These are phyloP conservation scores for Lampris megalopsis DNA, from an alignment of 2,113 vertebrate genomes.

Conservation along the genomic window DNA sequence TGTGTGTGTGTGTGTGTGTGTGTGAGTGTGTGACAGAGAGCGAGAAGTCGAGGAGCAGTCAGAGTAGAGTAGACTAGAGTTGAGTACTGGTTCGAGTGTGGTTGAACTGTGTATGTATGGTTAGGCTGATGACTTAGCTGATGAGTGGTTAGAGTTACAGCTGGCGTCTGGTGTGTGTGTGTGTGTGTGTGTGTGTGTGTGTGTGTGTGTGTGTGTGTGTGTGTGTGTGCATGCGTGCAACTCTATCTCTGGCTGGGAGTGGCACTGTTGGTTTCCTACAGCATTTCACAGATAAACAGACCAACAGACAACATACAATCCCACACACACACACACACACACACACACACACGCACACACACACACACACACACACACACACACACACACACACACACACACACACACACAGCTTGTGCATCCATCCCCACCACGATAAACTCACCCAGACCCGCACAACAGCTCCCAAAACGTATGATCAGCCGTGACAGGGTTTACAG, in stretches of 20 bases:
- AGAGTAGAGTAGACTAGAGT: constrained; percentile 41
- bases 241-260: constrained; percentile 14
- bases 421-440: constrained; percentile 68
- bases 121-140: constrained; percentile 66
- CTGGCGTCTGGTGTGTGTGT: constrained; percentile 35
- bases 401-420: constrained; percentile 80
- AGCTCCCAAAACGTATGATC: constrained; percentile 61
- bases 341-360: constrained; percentile 77
- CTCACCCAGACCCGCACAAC: constrained; percentile 60
- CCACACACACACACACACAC: neutral
- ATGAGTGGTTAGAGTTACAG: constrained; percentile 64
- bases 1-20: constrained; percentile 20
- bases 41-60: constrained; percentile 48
- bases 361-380: constrained; percentile 15
- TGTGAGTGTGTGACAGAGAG: constrained; percentile 21
- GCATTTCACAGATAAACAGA: constrained; percentile 8
- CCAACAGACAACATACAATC: neutral
- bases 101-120: constrained; percentile 67
- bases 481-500: constrained; percentile 61
- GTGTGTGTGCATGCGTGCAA: constrained; percentile 4
- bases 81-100: constrained; percentile 60
- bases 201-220: neutral
- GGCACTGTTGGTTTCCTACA: constrained; percentile 25
- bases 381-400: constrained; percentile 42
- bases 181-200: constrained; percentile 21